Base-by-base conservation (phyloP, 2,888 invertebrate genomes). In the Drosophila picticornis region DNA sequence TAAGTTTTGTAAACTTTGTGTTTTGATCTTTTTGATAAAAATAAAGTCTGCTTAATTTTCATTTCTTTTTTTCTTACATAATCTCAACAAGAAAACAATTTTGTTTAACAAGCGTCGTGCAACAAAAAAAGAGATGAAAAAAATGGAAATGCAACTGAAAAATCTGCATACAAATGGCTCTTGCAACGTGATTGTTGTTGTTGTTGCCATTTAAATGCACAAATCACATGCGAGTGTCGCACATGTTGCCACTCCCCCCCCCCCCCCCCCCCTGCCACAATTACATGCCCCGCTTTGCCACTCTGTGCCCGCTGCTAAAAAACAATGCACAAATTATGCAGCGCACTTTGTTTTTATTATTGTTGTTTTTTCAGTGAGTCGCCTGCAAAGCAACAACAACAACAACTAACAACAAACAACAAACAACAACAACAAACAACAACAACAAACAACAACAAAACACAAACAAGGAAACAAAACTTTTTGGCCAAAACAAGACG, bases 241-340 rank as follows among this genome's bases (percentile, higher is more conserved):
- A 77, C 51, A 58, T 59, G 75, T 66, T 57, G 31, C 34, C 25
- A 10, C 34, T 19, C 0, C 9, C 19, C 4, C 29, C 1, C n/a
- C 16, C 25, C 13, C 10, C 6, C 43, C 13, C 22, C 5, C 19
- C 16, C 31, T 34, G 34, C 34, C 34, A 34, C 34, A 34, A 34
- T 16, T 34, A 16, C 16, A 16, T 34, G 16, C 34, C 34, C 0
- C 13, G n/a, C 31, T 40, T 4, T 19, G 19, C 19, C 56, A 11
- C 31, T 43, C 60, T 27, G 27, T 36, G 7, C 25, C 25, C 4
- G 11, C 22, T 27, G 19, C 7, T n/a, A 27, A 65, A 79, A 46
- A 78, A 79, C 75, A 82, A 79, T 79, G 80, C 70, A 62, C 52
- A 79, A 75, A 75, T 76, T 79, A 82, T 82, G 74, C 78, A 68